Evolutionary conservation across 2,113 vertebrate genomes (phyloP).

Genomic region (Pelecanoides urinatrix): DNA sequence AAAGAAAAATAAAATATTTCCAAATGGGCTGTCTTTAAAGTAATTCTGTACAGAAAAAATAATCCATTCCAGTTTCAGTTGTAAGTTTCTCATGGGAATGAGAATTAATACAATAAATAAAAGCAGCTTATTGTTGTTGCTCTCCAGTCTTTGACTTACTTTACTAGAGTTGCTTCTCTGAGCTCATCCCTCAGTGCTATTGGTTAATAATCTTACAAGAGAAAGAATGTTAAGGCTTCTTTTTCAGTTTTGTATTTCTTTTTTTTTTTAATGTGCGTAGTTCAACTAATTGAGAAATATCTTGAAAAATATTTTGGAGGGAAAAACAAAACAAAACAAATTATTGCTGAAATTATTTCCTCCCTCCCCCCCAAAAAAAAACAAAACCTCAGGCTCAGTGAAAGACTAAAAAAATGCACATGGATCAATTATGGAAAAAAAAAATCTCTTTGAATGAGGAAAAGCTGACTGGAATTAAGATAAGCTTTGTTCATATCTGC

Average conservation of each 20-base stretch:
- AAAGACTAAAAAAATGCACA: too few relatives aligned
- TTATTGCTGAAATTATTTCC: too few relatives aligned
- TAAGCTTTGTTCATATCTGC: too few relatives aligned
- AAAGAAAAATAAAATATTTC: constrained; percentile 9
- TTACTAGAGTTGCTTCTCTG: background rate
- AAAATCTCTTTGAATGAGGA: too few relatives aligned
- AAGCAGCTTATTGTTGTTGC: constrained; percentile 75
- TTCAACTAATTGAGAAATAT: too few relatives aligned
- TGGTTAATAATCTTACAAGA: constrained; percentile 3
- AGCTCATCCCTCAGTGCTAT: constrained; percentile 3
- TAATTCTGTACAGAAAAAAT: constrained; percentile 55
- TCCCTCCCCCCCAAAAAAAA: too few relatives aligned
- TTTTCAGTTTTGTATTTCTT: background rate
- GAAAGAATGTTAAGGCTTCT: background rate
- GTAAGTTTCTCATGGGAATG: constrained; percentile 77
- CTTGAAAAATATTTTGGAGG: too few relatives aligned
- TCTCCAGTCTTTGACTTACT: constrained; percentile 72
- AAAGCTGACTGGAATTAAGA: too few relatives aligned
- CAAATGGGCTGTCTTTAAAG: background rate
- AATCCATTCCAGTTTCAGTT: constrained; percentile 75
- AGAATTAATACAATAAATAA: constrained; percentile 77
- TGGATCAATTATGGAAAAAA: too few relatives aligned
- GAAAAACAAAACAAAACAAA: too few relatives aligned
- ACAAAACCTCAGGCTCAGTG: too few relatives aligned
- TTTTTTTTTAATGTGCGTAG: too few relatives aligned